Percentiles rank a stretch among this genome's conserved stretches.
Conservation (phyloP, 2,797 vertebrate genomes). For the Sebastes variabilis region DNA sequence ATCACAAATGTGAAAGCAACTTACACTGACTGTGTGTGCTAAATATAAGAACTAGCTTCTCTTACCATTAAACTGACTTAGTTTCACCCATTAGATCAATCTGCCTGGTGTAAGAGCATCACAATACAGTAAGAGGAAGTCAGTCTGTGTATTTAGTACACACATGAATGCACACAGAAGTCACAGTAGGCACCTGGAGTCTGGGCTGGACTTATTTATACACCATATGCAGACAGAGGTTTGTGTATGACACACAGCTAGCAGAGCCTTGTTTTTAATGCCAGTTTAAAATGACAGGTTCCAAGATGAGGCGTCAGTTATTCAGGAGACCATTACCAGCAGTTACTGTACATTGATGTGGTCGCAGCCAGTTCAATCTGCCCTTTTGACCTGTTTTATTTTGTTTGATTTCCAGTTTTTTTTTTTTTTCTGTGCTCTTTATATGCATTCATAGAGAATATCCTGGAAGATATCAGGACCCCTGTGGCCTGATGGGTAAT, state of each 20-base stretch:
- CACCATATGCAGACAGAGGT: background rate
- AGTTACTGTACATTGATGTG: conserved; percentile 48
- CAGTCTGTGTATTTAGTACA: conserved; percentile 1
- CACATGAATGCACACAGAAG: background rate
- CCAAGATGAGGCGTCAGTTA: conserved; percentile 2
- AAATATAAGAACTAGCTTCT: background rate
- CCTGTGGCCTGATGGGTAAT: conserved; percentile 35
- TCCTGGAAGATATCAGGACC: conserved; percentile 38
- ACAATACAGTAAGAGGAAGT: background rate
- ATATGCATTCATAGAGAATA: conserved; percentile 66
- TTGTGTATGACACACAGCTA: conserved; percentile 22
- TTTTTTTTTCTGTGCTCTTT: conserved; percentile 34
- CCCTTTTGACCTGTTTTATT: conserved; percentile 16
- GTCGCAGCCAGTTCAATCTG: conserved; percentile 49
- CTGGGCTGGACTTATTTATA: conserved; percentile 8
- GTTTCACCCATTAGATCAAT: background rate
- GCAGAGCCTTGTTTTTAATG: conserved; percentile 47
- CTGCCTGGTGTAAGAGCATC: background rate
- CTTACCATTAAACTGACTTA: background rate
- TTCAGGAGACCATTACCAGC: conserved; percentile 56
- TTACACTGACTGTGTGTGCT: conserved; percentile 16
- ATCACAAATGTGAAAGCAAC: conserved; percentile 14
- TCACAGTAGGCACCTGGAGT: background rate
- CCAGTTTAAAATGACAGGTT: background rate
- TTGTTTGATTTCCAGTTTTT: background rate